A percentile compares a stretch with the other conserved stretches of the same genome.
These are phyloP conservation scores for Drosophila saltans DNA, from an alignment of 1,140 invertebrate species.

Conservation along the genomic window DNA sequence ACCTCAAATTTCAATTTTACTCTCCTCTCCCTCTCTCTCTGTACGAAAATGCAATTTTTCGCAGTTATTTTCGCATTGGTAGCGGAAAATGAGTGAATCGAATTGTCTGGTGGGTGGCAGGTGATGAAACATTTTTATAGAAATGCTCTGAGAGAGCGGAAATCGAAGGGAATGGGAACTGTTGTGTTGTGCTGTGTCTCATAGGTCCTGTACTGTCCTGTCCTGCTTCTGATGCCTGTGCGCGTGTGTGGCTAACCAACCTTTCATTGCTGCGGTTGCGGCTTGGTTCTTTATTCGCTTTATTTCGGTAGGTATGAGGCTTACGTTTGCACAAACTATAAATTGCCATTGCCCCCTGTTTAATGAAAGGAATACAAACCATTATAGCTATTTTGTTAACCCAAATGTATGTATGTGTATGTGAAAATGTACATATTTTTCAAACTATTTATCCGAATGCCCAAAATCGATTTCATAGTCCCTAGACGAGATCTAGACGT, in stretches of 20 bases:
- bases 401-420: neutral
- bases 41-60: conserved; percentile 43
- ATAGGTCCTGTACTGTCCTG: conserved; percentile 3
- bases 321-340: conserved; percentile 3
- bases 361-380: neutral
- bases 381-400: neutral
- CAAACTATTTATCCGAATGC: neutral
- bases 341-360: neutral
- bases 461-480: too few species aligned
- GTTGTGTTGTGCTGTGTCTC: neutral
- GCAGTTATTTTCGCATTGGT: conserved; percentile 39
- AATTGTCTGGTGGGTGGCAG: conserved; percentile 4
- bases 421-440: neutral
- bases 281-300: conserved; percentile 34
- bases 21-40: conserved; percentile 20
- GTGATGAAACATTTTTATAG: neutral
- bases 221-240: conserved; percentile 4
- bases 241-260: conserved; percentile 54
- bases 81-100: conserved; percentile 25
- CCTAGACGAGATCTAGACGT: too few species aligned
- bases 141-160: neutral
- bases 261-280: conserved; percentile 61
- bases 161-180: neutral
- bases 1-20: conserved; percentile 57
- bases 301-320: conserved; percentile 2